Conservation (phyloP, 1,140 invertebrate genomes). For the Leptinotarsa lineolata region DNA sequence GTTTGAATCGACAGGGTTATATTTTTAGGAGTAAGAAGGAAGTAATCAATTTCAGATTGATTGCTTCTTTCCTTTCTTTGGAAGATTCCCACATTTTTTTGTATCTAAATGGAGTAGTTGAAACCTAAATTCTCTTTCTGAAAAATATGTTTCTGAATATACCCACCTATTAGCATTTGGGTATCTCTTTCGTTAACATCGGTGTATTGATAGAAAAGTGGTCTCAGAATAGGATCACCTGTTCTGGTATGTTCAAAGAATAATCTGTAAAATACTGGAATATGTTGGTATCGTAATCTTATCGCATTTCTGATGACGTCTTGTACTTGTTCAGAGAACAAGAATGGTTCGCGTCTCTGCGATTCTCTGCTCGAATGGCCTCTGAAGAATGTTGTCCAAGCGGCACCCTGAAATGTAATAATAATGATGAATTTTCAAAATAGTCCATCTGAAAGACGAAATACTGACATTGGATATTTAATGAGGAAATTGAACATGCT, state of each 20-base stretch:
- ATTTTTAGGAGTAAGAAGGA: no score
- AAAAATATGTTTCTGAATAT: not conserved
- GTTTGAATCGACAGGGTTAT: no score
- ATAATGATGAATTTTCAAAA: no score
- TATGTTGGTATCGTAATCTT: constrained; percentile 77
- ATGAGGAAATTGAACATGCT: no score
- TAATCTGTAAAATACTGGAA: constrained; percentile 94
- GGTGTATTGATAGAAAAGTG: constrained; percentile 88
- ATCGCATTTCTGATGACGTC: constrained; percentile 77
- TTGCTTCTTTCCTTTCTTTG: no score
- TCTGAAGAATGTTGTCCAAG: constrained; percentile 65
- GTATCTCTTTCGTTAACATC: constrained; percentile 81
- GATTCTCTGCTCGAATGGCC: constrained; percentile 79
- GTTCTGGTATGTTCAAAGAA: constrained; percentile 86
- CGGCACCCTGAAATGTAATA: constrained; percentile 63
- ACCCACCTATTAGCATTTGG: constrained; percentile 76
- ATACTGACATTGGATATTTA: no score
- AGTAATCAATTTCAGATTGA: no score
- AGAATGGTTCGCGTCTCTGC: constrained; percentile 92
- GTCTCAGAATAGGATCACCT: constrained; percentile 83
- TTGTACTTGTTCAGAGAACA: constrained; percentile 79
- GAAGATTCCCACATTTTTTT: no score
- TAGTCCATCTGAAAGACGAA: no score
- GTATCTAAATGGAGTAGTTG: no score
- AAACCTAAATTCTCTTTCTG: not conserved